Conservation (phyloP, 1,140 invertebrate genomes). For the Asobara japonica region DNA sequence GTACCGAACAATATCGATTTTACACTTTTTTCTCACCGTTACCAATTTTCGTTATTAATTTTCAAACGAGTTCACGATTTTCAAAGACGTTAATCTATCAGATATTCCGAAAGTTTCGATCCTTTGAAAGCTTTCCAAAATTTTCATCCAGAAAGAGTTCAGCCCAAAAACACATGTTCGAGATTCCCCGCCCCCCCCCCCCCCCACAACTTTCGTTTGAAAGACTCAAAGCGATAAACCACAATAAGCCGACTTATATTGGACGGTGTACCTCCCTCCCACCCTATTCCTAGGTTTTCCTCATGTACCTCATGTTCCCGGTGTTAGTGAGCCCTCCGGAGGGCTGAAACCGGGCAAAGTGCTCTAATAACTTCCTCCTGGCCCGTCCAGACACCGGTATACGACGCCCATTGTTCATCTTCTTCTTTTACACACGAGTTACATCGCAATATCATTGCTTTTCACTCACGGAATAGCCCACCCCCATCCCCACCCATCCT, state of each 20-base stretch:
- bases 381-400: not conserved
- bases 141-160: no score
- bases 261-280: slow-evolving; percentile 49
- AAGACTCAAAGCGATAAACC: slow-evolving; percentile 56
- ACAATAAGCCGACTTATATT: slow-evolving; percentile 59
- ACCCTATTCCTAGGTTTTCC: not conserved
- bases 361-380: slow-evolving; percentile 57
- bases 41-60: no score
- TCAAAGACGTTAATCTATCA: no score
- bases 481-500: no score
- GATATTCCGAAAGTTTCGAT: no score
- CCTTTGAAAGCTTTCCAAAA: no score
- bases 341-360: slow-evolving; percentile 53
- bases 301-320: slow-evolving; percentile 27
- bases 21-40: no score
- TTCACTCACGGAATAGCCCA: slow-evolving; percentile 4
- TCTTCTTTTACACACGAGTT: not conserved
- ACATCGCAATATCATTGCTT: slow-evolving; percentile 10
- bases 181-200: no score
- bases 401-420: slow-evolving; percentile 16
- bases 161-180: not conserved
- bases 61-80: no score
- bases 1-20: no score
- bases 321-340: slow-evolving; percentile 33
- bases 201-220: no score